Conservation (phyloP, 2,797 vertebrate genomes). For the Philypnodon macrostomus region DNA sequence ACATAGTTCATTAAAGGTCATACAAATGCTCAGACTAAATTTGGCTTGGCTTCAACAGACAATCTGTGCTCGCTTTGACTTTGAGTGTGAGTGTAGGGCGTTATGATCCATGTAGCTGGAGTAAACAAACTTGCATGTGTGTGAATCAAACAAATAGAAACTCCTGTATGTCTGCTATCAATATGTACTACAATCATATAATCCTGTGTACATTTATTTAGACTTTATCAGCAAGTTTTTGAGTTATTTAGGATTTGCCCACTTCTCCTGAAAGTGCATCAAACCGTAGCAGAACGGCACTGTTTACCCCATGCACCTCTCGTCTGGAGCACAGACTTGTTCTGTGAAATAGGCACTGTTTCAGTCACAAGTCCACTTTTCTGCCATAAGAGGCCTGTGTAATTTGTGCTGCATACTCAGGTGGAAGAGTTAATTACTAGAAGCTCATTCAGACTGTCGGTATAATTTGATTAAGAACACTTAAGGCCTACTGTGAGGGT, state of each 20-base stretch:
- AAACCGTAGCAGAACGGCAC: not conserved
- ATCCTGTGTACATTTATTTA: not conserved
- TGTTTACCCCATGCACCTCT: conserved; percentile 34
- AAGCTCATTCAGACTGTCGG: conserved; percentile 69
- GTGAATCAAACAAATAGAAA: too few species aligned
- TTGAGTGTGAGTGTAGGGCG: conserved; percentile 33
- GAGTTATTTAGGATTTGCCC: conserved; percentile 11
- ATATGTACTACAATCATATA: too few species aligned
- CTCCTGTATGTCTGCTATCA: too few species aligned
- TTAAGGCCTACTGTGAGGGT: conserved; percentile 67
- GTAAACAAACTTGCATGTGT: not conserved
- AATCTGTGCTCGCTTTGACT: conserved; percentile 34
- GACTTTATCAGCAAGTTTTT: conserved; percentile 6
- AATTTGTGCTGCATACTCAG: conserved; percentile 73
- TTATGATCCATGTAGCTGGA: conserved; percentile 16
- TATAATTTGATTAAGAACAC: conserved; percentile 78
- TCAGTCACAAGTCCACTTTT: conserved; percentile 40
- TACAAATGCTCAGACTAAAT: conserved; percentile 65
- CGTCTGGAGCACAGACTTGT: conserved; percentile 56
- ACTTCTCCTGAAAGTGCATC: not conserved
- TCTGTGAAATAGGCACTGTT: conserved; percentile 32
- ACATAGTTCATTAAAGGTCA: conserved; percentile 69
- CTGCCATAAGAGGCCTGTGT: conserved; percentile 52
- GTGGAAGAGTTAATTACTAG: conserved; percentile 76
- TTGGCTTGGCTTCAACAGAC: conserved; percentile 57